Base-by-base conservation (phyloP, 1,140 invertebrate species). In the Drosophila simulans region DNA sequence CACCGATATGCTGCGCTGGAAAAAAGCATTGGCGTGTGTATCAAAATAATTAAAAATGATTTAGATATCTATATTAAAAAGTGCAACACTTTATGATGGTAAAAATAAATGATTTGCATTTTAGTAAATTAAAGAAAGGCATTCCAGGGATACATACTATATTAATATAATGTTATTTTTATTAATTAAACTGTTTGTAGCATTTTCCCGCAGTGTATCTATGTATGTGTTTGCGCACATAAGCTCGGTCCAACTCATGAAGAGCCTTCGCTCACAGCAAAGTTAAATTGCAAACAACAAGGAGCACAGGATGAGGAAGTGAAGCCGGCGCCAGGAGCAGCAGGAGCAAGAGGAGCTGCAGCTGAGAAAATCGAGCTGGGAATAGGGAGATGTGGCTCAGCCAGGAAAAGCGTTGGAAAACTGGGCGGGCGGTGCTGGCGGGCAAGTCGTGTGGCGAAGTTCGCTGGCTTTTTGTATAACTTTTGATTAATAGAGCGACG, bases 381-480 rank as follows among this genome's bases (percentile, higher is more conserved):
- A 73, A 46, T 54, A 58, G 57, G 53, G 51, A 43, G 60, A 34
- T 51, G 49, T n/a, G n/a, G n/a, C 20, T 40, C 13, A 43, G 20
- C 35, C 17, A 10, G 45, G 35, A 66, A 39, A 37, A 56, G 37
- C 55, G 53, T 17, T 15, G 25, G 22, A 22, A 56, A 54, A 13
- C 22, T 10, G 25, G 43, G 35, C 4, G 22, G 2, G 27, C 7
- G 7, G 27, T 8, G 27, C 27, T 31, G 27, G 27, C 25, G 45
- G 31, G 34, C 42, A 40, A 60, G 64, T 80, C 63, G 69, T 86
- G 77, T 66, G 81, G 77, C 73, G 81, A 80, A 86, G 64, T 86
- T 86, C 83, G 75, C 78, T 86, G 75, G 83, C 83, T 86, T 86
- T 86, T 80, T 83, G 79, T 88, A 88, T 79, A 86, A 86, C 83